Evolutionary conservation across 2,888 invertebrate species (phyloP).

Genomic region (Rambutsinella grinnellia): DNA sequence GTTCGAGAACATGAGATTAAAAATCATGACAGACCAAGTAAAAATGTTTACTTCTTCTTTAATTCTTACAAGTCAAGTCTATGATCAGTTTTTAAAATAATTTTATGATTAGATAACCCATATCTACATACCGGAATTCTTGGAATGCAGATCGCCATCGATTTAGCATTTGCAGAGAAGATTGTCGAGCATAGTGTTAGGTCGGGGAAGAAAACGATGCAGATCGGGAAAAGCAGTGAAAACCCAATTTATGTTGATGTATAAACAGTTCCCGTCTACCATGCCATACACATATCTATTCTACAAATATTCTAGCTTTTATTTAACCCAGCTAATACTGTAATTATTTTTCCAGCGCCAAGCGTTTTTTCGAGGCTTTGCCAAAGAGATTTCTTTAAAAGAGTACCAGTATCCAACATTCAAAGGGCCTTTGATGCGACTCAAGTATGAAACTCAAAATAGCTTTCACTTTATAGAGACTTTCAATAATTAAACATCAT

Average conservation of each 20-base stretch:
- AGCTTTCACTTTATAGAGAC: background rate
- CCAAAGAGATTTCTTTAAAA: constrained; percentile 7
- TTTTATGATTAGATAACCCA: constrained; percentile 9
- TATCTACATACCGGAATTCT: constrained; percentile 44
- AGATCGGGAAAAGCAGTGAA: constrained; percentile 18
- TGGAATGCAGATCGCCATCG: constrained; percentile 48
- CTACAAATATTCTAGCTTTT: too few species aligned
- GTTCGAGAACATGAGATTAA: too few species aligned
- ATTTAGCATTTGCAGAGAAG: constrained; percentile 35
- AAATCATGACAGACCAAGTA: background rate
- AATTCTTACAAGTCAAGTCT: background rate
- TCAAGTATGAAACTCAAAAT: background rate
- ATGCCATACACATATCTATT: too few species aligned
- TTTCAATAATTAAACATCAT: too few species aligned
- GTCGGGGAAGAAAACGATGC: constrained; percentile 5
- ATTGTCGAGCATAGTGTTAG: constrained; percentile 10
- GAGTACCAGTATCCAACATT: constrained; percentile 38
- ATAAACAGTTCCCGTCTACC: background rate
- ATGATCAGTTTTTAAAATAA: background rate
- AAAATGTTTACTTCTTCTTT: background rate
- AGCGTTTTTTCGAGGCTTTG: constrained; percentile 2
- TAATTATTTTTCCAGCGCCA: constrained; percentile 11
- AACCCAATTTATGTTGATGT: constrained; percentile 1
- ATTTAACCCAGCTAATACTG: too few species aligned
- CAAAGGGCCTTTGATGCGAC: background rate